A percentile compares a stretch with the other conserved stretches of the same genome.
Evolutionary conservation across 2,113 vertebrate species (phyloP).

Genomic region (Cinclus mexicanus): DNA sequence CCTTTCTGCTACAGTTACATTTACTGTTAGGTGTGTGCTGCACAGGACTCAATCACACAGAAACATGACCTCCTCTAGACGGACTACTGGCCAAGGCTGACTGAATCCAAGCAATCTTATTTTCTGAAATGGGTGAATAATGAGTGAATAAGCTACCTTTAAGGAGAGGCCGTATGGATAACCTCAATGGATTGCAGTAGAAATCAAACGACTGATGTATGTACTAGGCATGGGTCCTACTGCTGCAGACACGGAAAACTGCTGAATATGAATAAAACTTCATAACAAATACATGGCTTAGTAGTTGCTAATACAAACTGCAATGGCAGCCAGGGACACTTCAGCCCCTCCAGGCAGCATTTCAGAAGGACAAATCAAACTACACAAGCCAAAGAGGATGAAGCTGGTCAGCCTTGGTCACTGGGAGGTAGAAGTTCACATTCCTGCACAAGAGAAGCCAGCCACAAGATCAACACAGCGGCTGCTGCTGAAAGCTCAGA

Average conservation of each 20-base stretch:
- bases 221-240: not conserved
- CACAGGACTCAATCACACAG: not conserved
- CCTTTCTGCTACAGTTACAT: fast-evolving
- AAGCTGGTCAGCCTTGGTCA: not conserved
- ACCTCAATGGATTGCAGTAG: not conserved
- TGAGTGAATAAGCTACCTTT: not conserved
- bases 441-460: not conserved
- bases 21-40: not conserved
- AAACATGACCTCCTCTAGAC: not conserved
- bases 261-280: not conserved
- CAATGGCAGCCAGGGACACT: not conserved
- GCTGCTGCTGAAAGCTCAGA: not conserved
- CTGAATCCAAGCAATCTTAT: not conserved
- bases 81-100: not conserved
- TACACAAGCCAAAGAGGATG: not conserved
- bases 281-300: not conserved
- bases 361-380: not conserved
- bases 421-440: not conserved
- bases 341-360: not conserved
- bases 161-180: not conserved
- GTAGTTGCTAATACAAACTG: not conserved
- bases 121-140: not conserved
- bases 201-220: not conserved
- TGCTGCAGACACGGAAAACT: not conserved
- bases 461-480: not conserved